These are phyloP conservation scores for Corvus cornix DNA, from an alignment of 2,113 vertebrate species.

Conservation along the genomic window DNA sequence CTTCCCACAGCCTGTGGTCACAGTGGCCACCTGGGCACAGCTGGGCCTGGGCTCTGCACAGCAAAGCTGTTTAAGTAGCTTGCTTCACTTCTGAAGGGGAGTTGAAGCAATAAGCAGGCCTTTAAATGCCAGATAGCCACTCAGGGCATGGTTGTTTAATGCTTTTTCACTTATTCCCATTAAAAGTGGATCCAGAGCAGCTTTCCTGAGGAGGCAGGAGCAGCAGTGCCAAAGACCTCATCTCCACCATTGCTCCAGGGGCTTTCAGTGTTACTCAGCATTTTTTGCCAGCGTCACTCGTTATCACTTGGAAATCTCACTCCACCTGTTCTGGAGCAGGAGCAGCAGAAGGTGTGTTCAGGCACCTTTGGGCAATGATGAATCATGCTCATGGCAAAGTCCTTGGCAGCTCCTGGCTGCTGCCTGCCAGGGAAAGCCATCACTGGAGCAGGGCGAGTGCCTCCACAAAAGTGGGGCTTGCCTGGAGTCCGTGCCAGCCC, in stretches of 20 bases:
- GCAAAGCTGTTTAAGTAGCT: background rate
- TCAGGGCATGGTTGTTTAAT: background rate
- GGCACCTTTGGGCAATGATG: background rate
- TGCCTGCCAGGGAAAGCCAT: background rate
- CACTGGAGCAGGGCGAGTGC: accelerated
- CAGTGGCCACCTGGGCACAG: background rate
- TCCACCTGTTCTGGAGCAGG: background rate
- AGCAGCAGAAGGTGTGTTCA: slow-evolving; percentile 20
- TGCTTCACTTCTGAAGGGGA: background rate
- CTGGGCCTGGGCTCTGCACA: background rate
- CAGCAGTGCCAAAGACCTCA: background rate
- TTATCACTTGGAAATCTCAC: background rate
- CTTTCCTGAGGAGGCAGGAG: background rate
- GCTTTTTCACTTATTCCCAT: background rate
- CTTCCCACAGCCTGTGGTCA: background rate
- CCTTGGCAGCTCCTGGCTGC: background rate
- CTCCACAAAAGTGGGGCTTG: background rate
- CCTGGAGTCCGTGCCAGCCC: accelerated
- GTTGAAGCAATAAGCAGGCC: background rate
- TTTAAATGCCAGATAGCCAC: background rate
- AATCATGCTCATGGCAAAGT: background rate
- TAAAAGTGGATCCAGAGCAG: background rate
- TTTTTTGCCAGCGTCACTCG: background rate
- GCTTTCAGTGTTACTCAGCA: background rate
- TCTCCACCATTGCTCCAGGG: accelerated